Evolutionary conservation across 2,113 vertebrate genomes (phyloP).

Genomic region (Brevimyrus niger): DNA sequence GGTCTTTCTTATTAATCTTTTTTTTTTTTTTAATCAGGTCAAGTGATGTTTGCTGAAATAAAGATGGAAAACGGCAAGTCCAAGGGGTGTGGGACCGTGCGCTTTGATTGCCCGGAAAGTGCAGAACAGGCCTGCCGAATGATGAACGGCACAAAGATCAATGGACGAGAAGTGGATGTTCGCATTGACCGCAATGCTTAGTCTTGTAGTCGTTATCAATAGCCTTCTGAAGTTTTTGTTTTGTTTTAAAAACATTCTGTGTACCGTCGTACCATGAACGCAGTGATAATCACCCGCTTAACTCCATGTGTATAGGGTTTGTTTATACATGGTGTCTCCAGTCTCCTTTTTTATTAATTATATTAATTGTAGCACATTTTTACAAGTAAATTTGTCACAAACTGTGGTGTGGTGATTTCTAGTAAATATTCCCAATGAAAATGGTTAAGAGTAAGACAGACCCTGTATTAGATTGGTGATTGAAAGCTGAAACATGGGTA

Average conservation of each 20-base stretch:
- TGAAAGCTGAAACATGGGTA: not conserved
- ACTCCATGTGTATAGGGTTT: constrained; percentile 58
- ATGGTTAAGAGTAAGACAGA: not conserved
- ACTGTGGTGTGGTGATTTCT: not conserved
- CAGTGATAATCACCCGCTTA: constrained; percentile 71
- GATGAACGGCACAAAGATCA: constrained; percentile 99
- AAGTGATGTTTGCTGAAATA: constrained; percentile 97
- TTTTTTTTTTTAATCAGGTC: constrained; percentile 59
- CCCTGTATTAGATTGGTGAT: not conserved
- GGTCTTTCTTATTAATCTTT: not conserved
- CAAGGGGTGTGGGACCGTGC: constrained; percentile 94
- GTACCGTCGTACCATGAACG: constrained; percentile 60
- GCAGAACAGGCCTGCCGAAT: constrained; percentile 91
- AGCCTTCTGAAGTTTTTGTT: constrained; percentile 73
- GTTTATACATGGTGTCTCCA: constrained; percentile 71
- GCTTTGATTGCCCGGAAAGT: constrained; percentile 90
- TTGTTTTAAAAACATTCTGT: constrained; percentile 82
- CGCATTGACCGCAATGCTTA: constrained; percentile 91
- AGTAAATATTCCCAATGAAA: not conserved
- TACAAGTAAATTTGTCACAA: not conserved
- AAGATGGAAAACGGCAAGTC: constrained; percentile 98
- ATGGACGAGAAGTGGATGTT: constrained; percentile 93
- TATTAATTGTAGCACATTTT: constrained; percentile 34
- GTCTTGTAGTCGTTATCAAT: constrained; percentile 62
- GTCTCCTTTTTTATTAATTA: constrained; percentile 67